Base-by-base conservation (phyloP, 2,797 vertebrate species). In the Coregonus ussuriensis region DNA sequence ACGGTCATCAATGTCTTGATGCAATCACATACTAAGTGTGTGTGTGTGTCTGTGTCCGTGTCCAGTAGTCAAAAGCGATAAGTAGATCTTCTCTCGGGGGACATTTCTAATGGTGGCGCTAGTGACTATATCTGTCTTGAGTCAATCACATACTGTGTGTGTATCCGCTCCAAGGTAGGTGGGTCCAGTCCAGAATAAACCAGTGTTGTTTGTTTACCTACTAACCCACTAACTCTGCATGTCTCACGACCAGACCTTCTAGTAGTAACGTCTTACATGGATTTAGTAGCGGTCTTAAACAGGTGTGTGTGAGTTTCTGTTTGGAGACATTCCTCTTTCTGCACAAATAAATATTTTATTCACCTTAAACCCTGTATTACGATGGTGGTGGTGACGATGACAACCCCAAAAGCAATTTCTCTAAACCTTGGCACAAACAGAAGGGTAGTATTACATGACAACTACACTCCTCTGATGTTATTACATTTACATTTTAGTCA, bases 341-440 rank as follows among this genome's bases (percentile, higher is more conserved):
- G 59, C 54, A 62, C 51, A n/a, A 74, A 79, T 54, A 25, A 74
- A 81, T 76, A 18, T 79, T 29, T 47, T 29, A 59, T 53, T 79
- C 69, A 25, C 21, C 37, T 0, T 77, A 25, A 77, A 83, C 1
- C 71, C 81, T 79, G 53, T 78, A 71, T 41, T 63, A 47, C 25
- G 21, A 16, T 81, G 71, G 56, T 37, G n/a, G 74, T 6, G 31
- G 29, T 75, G 71, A 65, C 65, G 63, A 78, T 33, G 81, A 79
- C 51, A 35, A 84, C 66, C 80, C 81, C 76, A 84, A 62, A 93
- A 93, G 89, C 91, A 90, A 91, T 93, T 83, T 82, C 54, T 87
- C 79, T 88, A 85, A 78, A 79, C 77, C 68, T 77, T n/a, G 78
- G 89, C 83, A 87, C 87, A 87, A 81, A 85, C 84, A 79, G 79